phyloP scores from a whole-genome alignment of 2,113 vertebrate genomes.

The Caranx melampygus region DNA sequence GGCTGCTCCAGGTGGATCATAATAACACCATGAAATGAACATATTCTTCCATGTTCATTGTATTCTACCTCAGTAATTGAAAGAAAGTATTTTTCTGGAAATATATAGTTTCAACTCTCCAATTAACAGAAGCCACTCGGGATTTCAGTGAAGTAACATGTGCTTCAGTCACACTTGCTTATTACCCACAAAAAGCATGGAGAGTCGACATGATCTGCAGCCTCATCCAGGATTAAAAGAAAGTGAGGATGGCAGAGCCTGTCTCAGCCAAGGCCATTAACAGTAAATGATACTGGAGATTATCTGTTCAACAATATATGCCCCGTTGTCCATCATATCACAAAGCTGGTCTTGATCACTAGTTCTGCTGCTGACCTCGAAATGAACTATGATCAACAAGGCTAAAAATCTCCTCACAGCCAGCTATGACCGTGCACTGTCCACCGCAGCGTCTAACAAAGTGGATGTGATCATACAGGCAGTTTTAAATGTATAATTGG shows the following conservation, averaged over 20 bases:
- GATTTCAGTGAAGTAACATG: constrained; percentile 22
- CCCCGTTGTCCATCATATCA: constrained; percentile 46
- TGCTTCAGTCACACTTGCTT: neutral
- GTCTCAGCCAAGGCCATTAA: constrained; percentile 14
- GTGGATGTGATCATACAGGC: constrained; percentile 59
- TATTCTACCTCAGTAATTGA: neutral
- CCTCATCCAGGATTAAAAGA: constrained; percentile 49
- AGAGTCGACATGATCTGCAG: constrained; percentile 35
- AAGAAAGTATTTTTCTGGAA: neutral
- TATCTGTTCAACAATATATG: constrained; percentile 27
- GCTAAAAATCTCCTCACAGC: constrained; percentile 51
- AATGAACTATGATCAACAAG: constrained; percentile 67
- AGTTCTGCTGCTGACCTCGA: constrained; percentile 52
- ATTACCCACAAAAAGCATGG: constrained; percentile 6
- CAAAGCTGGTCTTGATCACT: constrained; percentile 57
- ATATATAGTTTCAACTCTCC: neutral
- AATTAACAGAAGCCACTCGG: constrained; percentile 23
- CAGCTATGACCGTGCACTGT: constrained; percentile 39
- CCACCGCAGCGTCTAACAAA: constrained; percentile 45
- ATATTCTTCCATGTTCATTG: neutral
- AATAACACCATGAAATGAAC: neutral
- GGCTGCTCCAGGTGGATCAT: neutral
- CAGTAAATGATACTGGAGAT: neutral
- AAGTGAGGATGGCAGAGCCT: constrained; percentile 6
- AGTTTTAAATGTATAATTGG: constrained; percentile 19